Evolutionary conservation across 2,797 vertebrate genomes (phyloP).

Genomic region (Aplochiton taeniatus): DNA sequence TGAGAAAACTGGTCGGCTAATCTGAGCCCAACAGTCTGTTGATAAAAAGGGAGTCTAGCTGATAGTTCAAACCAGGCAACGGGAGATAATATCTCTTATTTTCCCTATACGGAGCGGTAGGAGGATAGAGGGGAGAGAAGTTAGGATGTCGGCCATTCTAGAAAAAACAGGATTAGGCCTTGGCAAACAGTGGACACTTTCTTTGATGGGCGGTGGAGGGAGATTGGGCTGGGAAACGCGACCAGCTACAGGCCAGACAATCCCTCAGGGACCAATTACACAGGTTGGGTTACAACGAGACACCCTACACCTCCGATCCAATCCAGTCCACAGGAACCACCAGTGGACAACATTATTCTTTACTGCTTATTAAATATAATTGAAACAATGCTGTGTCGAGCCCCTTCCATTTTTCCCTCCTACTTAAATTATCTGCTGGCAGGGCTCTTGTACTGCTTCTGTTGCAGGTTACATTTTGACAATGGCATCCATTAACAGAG

Average conservation of each 20-base stretch:
- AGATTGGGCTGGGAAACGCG: conserved; percentile 53
- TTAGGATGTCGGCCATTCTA: conserved; percentile 60
- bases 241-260: conserved; percentile 59
- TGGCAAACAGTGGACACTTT: conserved; percentile 54
- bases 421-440: conserved; percentile 13
- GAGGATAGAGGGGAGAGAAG: conserved; percentile 27
- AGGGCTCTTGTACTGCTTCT: conserved; percentile 29
- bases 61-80: conserved; percentile 33
- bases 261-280: conserved; percentile 60
- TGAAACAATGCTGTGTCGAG: background rate
- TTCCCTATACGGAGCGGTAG: conserved; percentile 31
- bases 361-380: conserved; percentile 21
- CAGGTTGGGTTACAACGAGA: conserved; percentile 65
- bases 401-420: no score
- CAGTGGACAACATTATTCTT: conserved; percentile 53
- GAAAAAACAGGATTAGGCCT: conserved; percentile 61
- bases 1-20: conserved; percentile 28
- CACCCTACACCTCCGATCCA: conserved; percentile 42
- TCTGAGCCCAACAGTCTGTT: conserved; percentile 35
- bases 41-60: conserved; percentile 42
- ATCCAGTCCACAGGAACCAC: conserved; percentile 27
- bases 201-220: conserved; percentile 30
- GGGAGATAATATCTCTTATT: conserved; percentile 54
- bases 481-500: conserved; percentile 44
- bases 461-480: conserved; percentile 44